These are phyloP conservation scores for Chrosomus eos DNA, from an alignment of 2,797 vertebrate genomes.

Conservation along the genomic window DNA sequence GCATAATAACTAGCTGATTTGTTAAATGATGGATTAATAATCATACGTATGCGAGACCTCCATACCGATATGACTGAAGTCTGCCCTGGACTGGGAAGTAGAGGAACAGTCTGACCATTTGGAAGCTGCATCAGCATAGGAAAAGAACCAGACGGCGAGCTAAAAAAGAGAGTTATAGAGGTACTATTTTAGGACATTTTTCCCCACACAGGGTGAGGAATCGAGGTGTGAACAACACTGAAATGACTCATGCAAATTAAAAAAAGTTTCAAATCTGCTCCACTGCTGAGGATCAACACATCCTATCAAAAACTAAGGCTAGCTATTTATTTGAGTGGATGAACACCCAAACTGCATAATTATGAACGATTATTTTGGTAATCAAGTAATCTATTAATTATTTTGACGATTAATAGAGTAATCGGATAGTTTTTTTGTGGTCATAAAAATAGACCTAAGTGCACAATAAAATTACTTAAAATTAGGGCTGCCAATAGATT, in stretches of 20 bases:
- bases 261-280: conserved; percentile 11
- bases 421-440: not conserved
- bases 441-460: not conserved
- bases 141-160: conserved; percentile 89
- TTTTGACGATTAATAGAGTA: not conserved
- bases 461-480: not conserved
- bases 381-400: not conserved
- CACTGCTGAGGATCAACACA: conserved; percentile 3
- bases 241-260: conserved; percentile 37
- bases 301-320: not conserved
- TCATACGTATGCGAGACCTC: not conserved
- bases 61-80: conserved; percentile 97
- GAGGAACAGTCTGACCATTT: conserved; percentile 92
- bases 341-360: not conserved
- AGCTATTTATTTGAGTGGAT: not conserved
- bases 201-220: conserved; percentile 13
- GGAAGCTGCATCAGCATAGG: conserved; percentile 93
- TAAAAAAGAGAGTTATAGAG: conserved; percentile 65
- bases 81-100: conserved; percentile 91
- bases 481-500: not conserved
- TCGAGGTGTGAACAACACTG: conserved; percentile 31
- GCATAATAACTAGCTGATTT: not conserved
- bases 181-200: conserved; percentile 11
- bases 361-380: not conserved
- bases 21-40: not conserved